A percentile compares a stretch with the other conserved stretches of the same genome.
Evolutionary conservation across 2,888 invertebrate species (phyloP).

Genomic region (Encarsia formosa): DNA sequence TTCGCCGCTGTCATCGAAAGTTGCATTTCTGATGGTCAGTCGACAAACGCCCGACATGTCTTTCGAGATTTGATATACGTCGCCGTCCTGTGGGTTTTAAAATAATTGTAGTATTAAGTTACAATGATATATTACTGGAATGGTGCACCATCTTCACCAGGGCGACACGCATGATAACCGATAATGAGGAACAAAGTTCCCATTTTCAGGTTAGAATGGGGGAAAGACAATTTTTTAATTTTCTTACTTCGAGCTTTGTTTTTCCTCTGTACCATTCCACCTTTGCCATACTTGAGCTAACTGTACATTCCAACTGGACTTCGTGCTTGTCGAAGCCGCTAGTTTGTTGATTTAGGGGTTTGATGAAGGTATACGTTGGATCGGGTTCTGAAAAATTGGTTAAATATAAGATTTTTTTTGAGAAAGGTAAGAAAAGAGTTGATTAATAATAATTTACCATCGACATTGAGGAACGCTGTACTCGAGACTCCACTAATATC

Average conservation of each 20-base stretch:
- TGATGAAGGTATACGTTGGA: slow-evolving; percentile 88
- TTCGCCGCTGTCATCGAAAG: slow-evolving; percentile 81
- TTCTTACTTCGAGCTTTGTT: slow-evolving; percentile 62
- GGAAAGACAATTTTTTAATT: too few species aligned
- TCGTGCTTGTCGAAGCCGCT: slow-evolving; percentile 91
- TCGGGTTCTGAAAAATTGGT: slow-evolving; percentile 81
- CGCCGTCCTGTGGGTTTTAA: slow-evolving; percentile 61
- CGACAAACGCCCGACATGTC: slow-evolving; percentile 89
- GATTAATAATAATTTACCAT: slow-evolving; percentile 69
- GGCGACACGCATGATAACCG: too few species aligned
- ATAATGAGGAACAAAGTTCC: too few species aligned
- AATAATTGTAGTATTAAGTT: background rate
- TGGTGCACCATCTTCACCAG: too few species aligned
- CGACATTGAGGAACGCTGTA: slow-evolving; percentile 90
- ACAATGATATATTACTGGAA: too few species aligned
- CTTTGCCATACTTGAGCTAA: slow-evolving; percentile 89
- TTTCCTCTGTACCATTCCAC: slow-evolving; percentile 91
- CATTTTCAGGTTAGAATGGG: too few species aligned
- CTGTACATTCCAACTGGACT: slow-evolving; percentile 84
- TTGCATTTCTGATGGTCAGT: slow-evolving; percentile 77
- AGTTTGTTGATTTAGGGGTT: slow-evolving; percentile 80
- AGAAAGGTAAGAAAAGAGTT: too few species aligned
- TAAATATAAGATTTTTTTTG: too few species aligned
- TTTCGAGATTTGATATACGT: slow-evolving; percentile 83
- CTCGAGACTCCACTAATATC: slow-evolving; percentile 88